phyloP scores from a whole-genome alignment of 2,113 vertebrate genomes.

The Noctilio leporinus region DNA sequence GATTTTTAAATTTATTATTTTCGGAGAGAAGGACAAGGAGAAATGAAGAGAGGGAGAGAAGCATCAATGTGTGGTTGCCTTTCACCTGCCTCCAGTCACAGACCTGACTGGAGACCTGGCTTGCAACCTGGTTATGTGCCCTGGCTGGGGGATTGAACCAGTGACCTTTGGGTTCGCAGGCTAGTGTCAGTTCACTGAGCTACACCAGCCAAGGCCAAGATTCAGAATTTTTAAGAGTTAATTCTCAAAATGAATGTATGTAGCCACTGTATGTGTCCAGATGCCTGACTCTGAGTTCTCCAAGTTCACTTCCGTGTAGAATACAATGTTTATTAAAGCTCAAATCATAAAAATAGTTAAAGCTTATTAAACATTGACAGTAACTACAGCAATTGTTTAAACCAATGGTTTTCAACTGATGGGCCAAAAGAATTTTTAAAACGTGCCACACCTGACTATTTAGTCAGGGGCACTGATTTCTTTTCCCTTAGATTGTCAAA shows the following conservation, averaged over 20 bases:
- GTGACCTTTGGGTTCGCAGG: no score
- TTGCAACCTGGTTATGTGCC: no score
- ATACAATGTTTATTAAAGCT: neutral
- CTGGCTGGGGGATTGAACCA: no score
- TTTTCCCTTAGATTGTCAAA: neutral
- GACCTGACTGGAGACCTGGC: no score
- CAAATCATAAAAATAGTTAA: neutral
- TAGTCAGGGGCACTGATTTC: neutral
- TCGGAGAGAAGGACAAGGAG: no score
- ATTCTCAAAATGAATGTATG: neutral
- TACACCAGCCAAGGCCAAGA: no score
- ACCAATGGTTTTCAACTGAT: neutral
- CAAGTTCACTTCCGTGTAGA: neutral
- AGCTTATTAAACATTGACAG: neutral
- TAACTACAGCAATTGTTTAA: neutral
- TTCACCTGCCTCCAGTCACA: no score
- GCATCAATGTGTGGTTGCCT: no score
- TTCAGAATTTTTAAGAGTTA: neutral
- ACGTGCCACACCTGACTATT: neutral
- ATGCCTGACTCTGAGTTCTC: neutral
- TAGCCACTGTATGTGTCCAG: neutral
- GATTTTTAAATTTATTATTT: no score
- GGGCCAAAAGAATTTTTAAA: neutral
- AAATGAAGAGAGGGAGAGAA: no score
- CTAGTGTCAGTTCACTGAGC: no score